Conservation (phyloP, 2,797 vertebrate species). For the Crocidura indochinensis region DNA sequence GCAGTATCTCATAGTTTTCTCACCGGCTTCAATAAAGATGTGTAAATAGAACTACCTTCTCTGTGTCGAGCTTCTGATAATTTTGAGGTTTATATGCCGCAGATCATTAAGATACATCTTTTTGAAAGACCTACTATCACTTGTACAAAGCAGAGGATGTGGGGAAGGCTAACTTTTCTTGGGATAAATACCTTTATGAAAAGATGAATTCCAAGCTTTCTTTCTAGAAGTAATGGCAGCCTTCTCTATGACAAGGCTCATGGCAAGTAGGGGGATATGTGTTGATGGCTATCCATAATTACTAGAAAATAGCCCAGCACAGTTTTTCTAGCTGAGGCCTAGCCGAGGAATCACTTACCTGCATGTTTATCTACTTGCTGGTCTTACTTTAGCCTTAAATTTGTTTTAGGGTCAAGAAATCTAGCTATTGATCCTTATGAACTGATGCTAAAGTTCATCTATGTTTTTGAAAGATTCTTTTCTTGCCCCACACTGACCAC, state of each 20-base stretch:
- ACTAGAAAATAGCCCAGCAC: constrained; percentile 48
- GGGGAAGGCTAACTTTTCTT: constrained; percentile 36
- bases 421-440: constrained; percentile 3
- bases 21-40: constrained; percentile 1
- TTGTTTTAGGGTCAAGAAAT: not conserved
- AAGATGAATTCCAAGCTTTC: constrained; percentile 40
- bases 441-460: constrained; percentile 63
- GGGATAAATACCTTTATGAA: constrained; percentile 40
- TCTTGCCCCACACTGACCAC: too few relatives aligned
- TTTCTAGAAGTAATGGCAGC: constrained; percentile 23
- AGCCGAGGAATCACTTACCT: constrained; percentile 56
- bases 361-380: constrained; percentile 38
- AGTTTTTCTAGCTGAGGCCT: constrained; percentile 63
- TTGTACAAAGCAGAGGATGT: constrained; percentile 12
- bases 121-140: not conserved
- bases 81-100: constrained; percentile 48
- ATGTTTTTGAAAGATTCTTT: not conserved
- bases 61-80: constrained; percentile 44
- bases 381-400: constrained; percentile 53
- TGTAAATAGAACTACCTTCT: constrained; percentile 24
- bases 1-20: constrained; percentile 45
- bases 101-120: not conserved
- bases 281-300: not conserved
- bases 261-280: not conserved
- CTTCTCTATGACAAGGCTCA: not conserved